Conservation (phyloP, 2,888 invertebrate species). For the Rhagophthalmus giganteus region DNA sequence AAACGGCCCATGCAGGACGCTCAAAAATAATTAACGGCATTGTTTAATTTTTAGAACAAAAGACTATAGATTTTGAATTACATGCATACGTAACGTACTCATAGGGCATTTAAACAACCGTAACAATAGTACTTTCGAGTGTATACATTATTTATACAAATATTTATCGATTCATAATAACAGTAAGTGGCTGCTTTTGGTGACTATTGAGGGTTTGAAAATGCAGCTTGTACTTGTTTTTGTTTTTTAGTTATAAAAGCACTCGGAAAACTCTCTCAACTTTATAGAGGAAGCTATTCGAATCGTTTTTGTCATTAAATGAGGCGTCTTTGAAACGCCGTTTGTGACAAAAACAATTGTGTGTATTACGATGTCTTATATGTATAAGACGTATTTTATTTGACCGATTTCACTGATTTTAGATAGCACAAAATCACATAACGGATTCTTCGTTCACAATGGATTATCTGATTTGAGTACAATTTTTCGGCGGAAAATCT, state of each 20-base stretch:
- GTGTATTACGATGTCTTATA: too few species aligned
- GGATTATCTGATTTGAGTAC: too few species aligned
- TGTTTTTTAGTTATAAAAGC: constrained; percentile 29
- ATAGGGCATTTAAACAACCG: not conserved
- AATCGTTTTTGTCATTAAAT: constrained; percentile 14
- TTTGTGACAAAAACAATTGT: constrained; percentile 8
- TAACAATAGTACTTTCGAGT: constrained; percentile 25
- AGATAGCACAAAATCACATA: too few species aligned
- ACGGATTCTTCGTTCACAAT: too few species aligned
- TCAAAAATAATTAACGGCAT: too few species aligned
- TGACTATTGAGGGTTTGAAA: constrained; percentile 21
- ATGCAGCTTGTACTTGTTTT: constrained; percentile 29
- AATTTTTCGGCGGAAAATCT: too few species aligned
- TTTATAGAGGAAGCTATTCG: constrained; percentile 20
- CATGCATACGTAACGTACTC: not conserved
- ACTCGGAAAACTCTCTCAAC: constrained; percentile 17
- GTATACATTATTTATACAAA: constrained; percentile 43
- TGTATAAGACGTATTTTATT: too few species aligned
- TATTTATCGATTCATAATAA: constrained; percentile 48
- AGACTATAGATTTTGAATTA: too few species aligned
- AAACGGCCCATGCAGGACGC: too few species aligned
- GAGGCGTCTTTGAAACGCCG: constrained; percentile 2
- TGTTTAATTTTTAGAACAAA: too few species aligned
- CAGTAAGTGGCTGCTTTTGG: constrained; percentile 23
- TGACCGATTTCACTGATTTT: too few species aligned